Base-by-base conservation (phyloP, 2,888 invertebrate species). In the Polymixis lichenea region DNA sequence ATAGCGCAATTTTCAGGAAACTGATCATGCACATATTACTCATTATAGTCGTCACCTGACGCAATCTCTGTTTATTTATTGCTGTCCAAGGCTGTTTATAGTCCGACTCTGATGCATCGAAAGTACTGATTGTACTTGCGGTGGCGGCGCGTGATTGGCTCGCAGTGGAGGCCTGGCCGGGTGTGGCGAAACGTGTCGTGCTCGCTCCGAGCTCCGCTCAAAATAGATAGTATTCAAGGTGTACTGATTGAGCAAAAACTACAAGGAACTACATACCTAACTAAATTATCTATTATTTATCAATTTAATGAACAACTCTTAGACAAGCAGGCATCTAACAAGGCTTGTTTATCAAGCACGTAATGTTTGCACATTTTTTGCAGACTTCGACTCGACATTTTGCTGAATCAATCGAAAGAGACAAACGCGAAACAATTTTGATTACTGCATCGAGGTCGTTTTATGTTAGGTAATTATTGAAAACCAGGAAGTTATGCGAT, bases 91-190 rank as follows among this genome's bases (percentile, higher is more conserved):
- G 96, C 89, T 95, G 93, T 91, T 83, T 90, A 90, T 92, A 95
- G 94, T 93, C 91, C 91, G 89, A 91, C 92, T 93, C 91, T 90
- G 89, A 91, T 93, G 91, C 91, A 93, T 90, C 90, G 95, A 95
- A 95, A 95, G 94, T 94, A 89, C 86, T 85, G 87, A 93, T 94
- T 93, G 90, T 91, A 87, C 92, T 91, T 87, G 92, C 89, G 91
- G 81, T 93, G 94, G 92, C 90, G 91, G 88, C 87, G 78, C 88
- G 87, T 91, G 95, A 96, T 96, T 96, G 96, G 96, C 80, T 85
- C 90, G 68, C 84, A 65, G 73, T 83, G 95, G 95, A 92, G 96
- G 96, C 96, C 94, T 93, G 96, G 94, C 95, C 89, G 95, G 95
- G 96, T 95, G 95, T 96, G 95, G 93, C 94, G 92, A 89, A 94